Evolutionary conservation across 2,797 vertebrate genomes (phyloP).

Genomic region (Dryobates pubescens): DNA sequence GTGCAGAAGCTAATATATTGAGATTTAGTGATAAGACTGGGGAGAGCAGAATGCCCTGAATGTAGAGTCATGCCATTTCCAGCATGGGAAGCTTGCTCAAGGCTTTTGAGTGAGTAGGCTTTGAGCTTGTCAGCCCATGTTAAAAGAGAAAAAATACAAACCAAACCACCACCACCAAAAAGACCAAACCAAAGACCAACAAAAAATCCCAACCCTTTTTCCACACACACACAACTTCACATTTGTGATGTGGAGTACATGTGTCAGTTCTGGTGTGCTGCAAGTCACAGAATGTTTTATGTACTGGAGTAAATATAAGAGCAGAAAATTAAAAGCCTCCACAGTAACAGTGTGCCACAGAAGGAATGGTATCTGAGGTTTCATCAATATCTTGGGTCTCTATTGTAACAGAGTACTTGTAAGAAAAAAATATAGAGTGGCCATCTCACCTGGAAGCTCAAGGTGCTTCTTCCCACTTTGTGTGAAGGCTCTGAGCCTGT

Average conservation of each 20-base stretch:
- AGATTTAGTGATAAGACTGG: not conserved
- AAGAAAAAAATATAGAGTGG: not conserved
- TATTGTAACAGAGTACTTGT: not conserved
- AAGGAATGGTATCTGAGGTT: not conserved
- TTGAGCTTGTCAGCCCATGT: not conserved
- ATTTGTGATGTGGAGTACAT: not conserved
- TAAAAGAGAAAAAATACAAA: not conserved
- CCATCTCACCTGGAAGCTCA: not conserved
- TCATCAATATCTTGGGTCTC: not conserved
- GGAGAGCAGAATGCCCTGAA: not conserved
- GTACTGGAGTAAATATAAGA: not conserved
- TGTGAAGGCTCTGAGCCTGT: fast-evolving
- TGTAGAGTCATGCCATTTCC: not conserved
- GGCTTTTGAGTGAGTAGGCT: not conserved
- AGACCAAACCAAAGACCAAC: too few relatives aligned
- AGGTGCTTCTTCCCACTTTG: not conserved
- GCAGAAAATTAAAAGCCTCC: not conserved
- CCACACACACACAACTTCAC: not conserved
- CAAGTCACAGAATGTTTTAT: not conserved
- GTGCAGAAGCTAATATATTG: not conserved
- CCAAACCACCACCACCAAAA: too few relatives aligned
- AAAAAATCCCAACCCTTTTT: not conserved
- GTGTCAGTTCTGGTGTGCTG: not conserved
- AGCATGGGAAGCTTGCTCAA: not conserved
- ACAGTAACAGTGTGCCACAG: fast-evolving